These are phyloP conservation scores for Cnemophilus loriae DNA, from an alignment of 2,113 vertebrate genomes.

Conservation along the genomic window DNA sequence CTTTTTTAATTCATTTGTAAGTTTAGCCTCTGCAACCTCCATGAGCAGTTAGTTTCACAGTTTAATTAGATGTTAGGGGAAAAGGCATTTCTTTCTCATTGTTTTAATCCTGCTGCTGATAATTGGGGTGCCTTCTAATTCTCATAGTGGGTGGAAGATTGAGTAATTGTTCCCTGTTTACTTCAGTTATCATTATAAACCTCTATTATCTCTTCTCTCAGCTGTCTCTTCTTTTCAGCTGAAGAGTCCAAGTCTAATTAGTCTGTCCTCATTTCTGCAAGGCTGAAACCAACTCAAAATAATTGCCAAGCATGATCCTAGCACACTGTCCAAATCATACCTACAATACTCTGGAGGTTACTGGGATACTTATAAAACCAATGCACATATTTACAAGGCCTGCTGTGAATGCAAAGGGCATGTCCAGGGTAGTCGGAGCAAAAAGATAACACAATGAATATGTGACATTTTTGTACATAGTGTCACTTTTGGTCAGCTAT, in stretches of 20 bases:
- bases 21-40: background rate
- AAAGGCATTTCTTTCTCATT: slow-evolving; percentile 3
- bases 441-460: background rate
- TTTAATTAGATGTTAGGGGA: slow-evolving; percentile 1
- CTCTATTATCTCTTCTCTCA: slow-evolving; percentile 12
- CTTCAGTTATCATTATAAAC: slow-evolving; percentile 11
- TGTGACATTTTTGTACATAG: background rate
- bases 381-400: background rate
- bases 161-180: slow-evolving; percentile 35
- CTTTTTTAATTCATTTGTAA: background rate
- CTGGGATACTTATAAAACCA: background rate
- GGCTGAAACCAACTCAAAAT: slow-evolving; percentile 31
- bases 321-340: background rate
- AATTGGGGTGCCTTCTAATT: slow-evolving; percentile 17
- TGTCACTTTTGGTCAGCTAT: background rate
- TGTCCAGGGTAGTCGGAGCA: background rate
- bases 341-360: background rate
- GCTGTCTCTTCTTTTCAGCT: slow-evolving; percentile 13
- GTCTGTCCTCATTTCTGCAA: slow-evolving; percentile 12
- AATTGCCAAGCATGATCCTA: background rate
- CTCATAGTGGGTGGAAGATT: background rate
- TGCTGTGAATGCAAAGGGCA: background rate
- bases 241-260: slow-evolving; percentile 32
- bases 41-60: background rate
- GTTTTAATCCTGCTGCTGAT: slow-evolving; percentile 8